These are phyloP conservation scores for Cerceris rybyensis DNA, from an alignment of 2,888 invertebrate species.

Conservation along the genomic window DNA sequence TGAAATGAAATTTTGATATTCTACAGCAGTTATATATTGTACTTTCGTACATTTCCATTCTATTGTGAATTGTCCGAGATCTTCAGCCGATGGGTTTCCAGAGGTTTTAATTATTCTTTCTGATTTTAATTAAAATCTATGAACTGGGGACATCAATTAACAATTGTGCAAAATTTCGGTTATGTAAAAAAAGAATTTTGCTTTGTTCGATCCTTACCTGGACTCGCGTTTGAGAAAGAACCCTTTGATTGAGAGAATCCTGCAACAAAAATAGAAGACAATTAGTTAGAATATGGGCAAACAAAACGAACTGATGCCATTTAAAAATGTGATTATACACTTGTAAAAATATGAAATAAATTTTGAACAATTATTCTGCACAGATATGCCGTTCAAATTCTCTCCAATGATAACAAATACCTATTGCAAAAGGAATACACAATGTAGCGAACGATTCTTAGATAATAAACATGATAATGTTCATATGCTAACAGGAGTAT, in stretches of 20 bases:
- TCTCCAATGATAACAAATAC: too few relatives aligned
- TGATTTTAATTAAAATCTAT: neutral
- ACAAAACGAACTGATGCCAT: neutral
- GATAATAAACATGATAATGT: neutral
- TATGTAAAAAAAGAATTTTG: neutral
- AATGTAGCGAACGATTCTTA: too few relatives aligned
- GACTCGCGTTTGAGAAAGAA: slow-evolving; percentile 75
- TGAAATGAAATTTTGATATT: too few relatives aligned
- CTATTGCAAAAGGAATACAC: too few relatives aligned
- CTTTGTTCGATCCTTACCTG: slow-evolving; percentile 70
- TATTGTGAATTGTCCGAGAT: neutral
- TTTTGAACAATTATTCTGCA: too few relatives aligned
- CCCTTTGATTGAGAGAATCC: slow-evolving; percentile 79
- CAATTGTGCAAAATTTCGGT: too few relatives aligned
- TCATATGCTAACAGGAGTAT: neutral
- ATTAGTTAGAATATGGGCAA: slow-evolving; percentile 11
- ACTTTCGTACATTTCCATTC: neutral
- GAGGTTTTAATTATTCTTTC: neutral
- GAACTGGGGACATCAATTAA: neutral
- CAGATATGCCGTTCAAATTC: too few relatives aligned
- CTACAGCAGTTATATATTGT: too few relatives aligned
- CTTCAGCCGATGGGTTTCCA: neutral
- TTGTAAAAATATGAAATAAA: too few relatives aligned
- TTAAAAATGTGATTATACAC: neutral
- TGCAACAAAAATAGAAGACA: slow-evolving; percentile 67